These are phyloP conservation scores for Mesoclemmys tuberculata DNA, from an alignment of 2,113 vertebrate genomes.

Conservation along the genomic window DNA sequence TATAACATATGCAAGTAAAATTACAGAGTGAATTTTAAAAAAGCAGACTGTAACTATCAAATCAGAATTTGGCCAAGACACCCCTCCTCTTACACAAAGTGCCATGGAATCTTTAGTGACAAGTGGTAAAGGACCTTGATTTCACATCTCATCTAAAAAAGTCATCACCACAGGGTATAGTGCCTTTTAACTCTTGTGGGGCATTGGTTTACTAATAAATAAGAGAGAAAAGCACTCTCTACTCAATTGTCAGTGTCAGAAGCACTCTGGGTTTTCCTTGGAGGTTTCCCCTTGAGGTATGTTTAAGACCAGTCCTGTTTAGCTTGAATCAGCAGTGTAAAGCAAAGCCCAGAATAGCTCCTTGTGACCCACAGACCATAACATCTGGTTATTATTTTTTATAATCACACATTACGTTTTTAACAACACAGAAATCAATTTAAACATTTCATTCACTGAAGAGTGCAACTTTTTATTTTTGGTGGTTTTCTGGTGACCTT, in stretches of 20 bases:
- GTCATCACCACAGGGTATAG: accelerated
- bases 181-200: background rate
- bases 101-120: background rate
- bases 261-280: background rate
- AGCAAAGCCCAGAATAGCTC: background rate
- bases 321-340: background rate
- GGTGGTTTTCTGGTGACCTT: background rate
- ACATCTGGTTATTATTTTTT: background rate
- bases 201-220: background rate
- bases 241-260: background rate
- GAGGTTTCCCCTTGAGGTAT: background rate
- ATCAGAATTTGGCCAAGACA: background rate
- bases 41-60: background rate
- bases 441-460: background rate
- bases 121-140: background rate
- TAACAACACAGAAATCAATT: background rate
- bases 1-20: background rate
- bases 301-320: background rate
- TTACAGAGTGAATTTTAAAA: background rate
- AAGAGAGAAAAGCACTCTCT: background rate
- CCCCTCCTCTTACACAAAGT: background rate
- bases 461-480: background rate
- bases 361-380: background rate
- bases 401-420: background rate
- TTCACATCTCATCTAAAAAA: background rate